phyloP scores from a whole-genome alignment of 2,888 invertebrate species.

The Galerucella pusilla region DNA sequence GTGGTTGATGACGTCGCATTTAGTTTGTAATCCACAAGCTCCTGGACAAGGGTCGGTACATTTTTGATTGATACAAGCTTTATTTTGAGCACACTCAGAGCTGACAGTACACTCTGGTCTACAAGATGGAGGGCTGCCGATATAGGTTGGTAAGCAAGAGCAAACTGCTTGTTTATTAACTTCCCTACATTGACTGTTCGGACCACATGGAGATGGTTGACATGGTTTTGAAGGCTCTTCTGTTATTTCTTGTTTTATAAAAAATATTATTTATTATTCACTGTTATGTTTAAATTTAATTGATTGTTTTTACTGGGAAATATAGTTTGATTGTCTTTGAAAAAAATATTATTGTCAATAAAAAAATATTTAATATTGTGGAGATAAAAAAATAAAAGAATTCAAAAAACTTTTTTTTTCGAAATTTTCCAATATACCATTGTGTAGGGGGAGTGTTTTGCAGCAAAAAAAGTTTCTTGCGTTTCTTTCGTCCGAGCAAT shows the following conservation, averaged over 20 bases:
- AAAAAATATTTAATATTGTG: too few relatives aligned
- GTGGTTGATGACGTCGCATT: conserved; percentile 71
- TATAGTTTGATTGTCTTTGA: too few relatives aligned
- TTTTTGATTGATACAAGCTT: conserved; percentile 62
- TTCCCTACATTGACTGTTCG: conserved; percentile 72
- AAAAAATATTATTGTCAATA: too few relatives aligned
- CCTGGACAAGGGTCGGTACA: conserved; percentile 67
- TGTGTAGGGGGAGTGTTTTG: too few relatives aligned
- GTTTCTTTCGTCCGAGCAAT: too few relatives aligned
- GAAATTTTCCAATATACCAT: too few relatives aligned
- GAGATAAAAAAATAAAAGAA: too few relatives aligned
- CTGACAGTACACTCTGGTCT: conserved; percentile 79
- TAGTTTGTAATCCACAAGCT: conserved; percentile 67
- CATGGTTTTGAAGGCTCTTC: conserved; percentile 68
- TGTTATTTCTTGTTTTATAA: conserved; percentile 26
- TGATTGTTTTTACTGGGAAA: too few relatives aligned
- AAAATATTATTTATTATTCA: conserved; percentile 7
- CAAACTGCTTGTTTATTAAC: conserved; percentile 77
- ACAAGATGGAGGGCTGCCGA: conserved; percentile 79
- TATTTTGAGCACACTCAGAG: conserved; percentile 72
- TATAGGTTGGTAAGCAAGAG: conserved; percentile 75
- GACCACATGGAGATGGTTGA: conserved; percentile 81
- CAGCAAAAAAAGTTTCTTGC: too few relatives aligned
- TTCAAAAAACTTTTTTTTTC: too few relatives aligned
- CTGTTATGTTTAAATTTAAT: background rate